phyloP scores from a whole-genome alignment of 2,113 vertebrate genomes.

The Epinephelus moara region DNA sequence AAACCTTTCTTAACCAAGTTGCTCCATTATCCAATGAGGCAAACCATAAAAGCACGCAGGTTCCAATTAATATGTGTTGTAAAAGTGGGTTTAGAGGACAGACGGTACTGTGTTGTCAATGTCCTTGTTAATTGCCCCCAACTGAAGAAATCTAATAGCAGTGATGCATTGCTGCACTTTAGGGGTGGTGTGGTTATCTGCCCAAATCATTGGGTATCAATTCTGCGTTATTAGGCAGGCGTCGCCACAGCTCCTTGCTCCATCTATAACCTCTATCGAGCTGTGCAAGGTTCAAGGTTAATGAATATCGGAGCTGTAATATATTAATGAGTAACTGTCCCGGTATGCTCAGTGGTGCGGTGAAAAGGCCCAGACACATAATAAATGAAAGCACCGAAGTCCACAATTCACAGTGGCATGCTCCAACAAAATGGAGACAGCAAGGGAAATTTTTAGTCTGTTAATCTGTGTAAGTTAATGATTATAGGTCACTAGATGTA shows the following conservation, averaged over 20 bases:
- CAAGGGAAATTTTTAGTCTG: conserved; percentile 45
- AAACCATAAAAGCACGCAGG: conserved; percentile 11
- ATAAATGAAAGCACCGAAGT: conserved; percentile 35
- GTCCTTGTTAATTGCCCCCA: conserved; percentile 5
- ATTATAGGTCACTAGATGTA: conserved; percentile 57
- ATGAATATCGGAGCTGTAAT: conserved; percentile 64
- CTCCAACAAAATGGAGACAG: conserved; percentile 35
- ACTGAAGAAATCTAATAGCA: conserved; percentile 17
- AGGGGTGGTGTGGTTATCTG: not conserved
- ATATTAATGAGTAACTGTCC: conserved; percentile 78
- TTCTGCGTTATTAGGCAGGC: conserved; percentile 13
- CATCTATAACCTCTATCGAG: conserved; percentile 41
- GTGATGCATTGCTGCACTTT: conserved; percentile 16
- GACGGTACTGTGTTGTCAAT: not conserved
- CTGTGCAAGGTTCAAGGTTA: conserved; percentile 74
- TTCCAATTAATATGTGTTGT: not conserved
- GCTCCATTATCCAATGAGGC: not conserved
- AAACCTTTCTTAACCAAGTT: not conserved
- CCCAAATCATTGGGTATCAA: conserved; percentile 21
- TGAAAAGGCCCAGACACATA: conserved; percentile 26
- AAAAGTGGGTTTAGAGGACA: conserved; percentile 45
- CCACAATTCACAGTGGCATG: conserved; percentile 25
- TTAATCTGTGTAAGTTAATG: conserved; percentile 69
- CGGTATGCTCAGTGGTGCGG: conserved; percentile 40
- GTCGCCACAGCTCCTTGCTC: not conserved